Percentiles rank a stretch among this genome's conserved stretches.
Evolutionary conservation across 2,888 invertebrate genomes (phyloP).

Genomic region (Apamea epomidion): DNA sequence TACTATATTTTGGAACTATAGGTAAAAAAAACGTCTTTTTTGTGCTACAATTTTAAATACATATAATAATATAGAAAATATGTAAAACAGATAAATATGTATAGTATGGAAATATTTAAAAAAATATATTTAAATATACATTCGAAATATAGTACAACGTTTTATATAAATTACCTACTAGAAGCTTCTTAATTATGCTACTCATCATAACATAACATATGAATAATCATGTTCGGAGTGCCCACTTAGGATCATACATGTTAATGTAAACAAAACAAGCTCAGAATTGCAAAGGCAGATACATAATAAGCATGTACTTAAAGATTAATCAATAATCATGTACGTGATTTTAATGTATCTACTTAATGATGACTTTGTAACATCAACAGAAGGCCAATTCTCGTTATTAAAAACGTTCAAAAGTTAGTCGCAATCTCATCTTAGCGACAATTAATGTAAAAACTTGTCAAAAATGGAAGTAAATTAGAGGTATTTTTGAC

Average conservation of each 20-base stretch:
- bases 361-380: too few relatives aligned
- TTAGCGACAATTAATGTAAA: too few relatives aligned
- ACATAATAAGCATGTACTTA: slow-evolving; percentile 5
- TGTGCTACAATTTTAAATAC: neutral
- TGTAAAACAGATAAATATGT: neutral
- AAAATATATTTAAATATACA: neutral
- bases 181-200: slow-evolving; percentile 24
- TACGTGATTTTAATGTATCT: neutral
- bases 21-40: too few relatives aligned
- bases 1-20: neutral
- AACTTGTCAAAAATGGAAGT: too few relatives aligned
- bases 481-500: too few relatives aligned
- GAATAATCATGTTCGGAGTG: slow-evolving; percentile 36
- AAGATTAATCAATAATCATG: neutral
- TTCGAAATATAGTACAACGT: neutral
- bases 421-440: too few relatives aligned
- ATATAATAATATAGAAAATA: neutral
- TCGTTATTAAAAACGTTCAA: too few relatives aligned
- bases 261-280: slow-evolving; percentile 10
- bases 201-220: slow-evolving; percentile 26
- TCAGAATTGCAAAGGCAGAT: neutral
- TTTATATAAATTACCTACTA: neutral
- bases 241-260: slow-evolving; percentile 18
- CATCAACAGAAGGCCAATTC: too few relatives aligned
- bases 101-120: neutral